A percentile compares a stretch with the other conserved stretches of the same genome.
Conservation (phyloP, 2,888 invertebrate genomes). For the Idaea aversata region DNA sequence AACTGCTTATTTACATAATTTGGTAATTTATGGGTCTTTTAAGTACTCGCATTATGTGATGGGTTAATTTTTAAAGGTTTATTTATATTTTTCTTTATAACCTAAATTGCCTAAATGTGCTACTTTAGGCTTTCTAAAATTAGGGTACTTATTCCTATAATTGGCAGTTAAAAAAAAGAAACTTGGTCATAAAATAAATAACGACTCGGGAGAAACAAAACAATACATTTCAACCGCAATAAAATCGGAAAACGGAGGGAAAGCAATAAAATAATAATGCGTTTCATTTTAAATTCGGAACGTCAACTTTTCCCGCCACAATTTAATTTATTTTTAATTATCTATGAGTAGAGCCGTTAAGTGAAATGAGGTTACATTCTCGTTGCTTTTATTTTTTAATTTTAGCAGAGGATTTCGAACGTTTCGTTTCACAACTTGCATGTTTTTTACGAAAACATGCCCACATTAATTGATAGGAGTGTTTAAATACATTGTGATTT, state of each 20-base stretch:
- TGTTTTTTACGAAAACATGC: no score
- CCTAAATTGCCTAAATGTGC: background rate
- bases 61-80: no score
- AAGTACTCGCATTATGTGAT: no score
- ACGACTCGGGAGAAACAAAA: background rate
- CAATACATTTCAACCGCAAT: conserved; percentile 4
- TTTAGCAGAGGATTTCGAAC: conserved; percentile 17
- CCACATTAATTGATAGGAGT: no score
- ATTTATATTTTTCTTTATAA: background rate
- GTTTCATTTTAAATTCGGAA: conserved; percentile 25
- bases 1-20: no score
- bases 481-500: no score
- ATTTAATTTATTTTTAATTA: conserved; percentile 40
- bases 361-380: conserved; percentile 25
- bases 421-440: background rate
- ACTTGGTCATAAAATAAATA: background rate
- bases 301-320: conserved; percentile 30
- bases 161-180: background rate
- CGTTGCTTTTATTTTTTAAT: conserved; percentile 31
- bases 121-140: background rate
- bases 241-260: conserved; percentile 26
- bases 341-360: conserved; percentile 22
- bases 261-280: conserved; percentile 28
- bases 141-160: background rate
- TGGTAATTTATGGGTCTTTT: no score